Conservation (phyloP, 2,888 invertebrate species). For the Uropetala carovei region DNA sequence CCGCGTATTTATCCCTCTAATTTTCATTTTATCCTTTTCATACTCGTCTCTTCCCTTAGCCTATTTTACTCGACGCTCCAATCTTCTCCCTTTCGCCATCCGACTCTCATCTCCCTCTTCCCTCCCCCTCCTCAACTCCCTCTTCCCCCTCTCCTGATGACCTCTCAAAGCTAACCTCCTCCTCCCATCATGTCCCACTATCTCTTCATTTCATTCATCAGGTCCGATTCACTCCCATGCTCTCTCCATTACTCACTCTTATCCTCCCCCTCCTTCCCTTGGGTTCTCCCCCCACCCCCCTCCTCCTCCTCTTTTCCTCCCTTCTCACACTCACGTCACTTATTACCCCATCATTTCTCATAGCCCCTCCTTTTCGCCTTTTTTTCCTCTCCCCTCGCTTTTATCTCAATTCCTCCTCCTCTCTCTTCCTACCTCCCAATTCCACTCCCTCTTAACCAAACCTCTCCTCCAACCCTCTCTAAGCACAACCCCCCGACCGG, state of each 20-base stretch:
- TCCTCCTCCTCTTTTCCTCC: not conserved
- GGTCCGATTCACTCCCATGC: constrained; percentile 47
- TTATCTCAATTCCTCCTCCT: too few species aligned
- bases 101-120: not conserved
- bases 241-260: not conserved
- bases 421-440: not conserved
- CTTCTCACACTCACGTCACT: too few species aligned
- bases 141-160: not conserved
- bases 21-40: not conserved
- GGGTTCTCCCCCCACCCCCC: not conserved
- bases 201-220: constrained; percentile 64
- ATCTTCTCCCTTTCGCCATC: not conserved
- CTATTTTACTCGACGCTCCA: not conserved
- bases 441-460: not conserved
- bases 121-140: not conserved
- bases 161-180: not conserved
- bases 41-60: not conserved
- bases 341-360: not conserved
- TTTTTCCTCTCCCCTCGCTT: not conserved
- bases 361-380: not conserved
- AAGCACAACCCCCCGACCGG: not conserved
- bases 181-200: constrained; percentile 12
- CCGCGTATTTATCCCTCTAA: not conserved
- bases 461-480: not conserved
- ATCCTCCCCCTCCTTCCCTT: not conserved